Evolutionary conservation across 2,113 vertebrate species (phyloP), one percentile per base, ranked within the genome.

Genomic region (Grantiella picta): DNA sequence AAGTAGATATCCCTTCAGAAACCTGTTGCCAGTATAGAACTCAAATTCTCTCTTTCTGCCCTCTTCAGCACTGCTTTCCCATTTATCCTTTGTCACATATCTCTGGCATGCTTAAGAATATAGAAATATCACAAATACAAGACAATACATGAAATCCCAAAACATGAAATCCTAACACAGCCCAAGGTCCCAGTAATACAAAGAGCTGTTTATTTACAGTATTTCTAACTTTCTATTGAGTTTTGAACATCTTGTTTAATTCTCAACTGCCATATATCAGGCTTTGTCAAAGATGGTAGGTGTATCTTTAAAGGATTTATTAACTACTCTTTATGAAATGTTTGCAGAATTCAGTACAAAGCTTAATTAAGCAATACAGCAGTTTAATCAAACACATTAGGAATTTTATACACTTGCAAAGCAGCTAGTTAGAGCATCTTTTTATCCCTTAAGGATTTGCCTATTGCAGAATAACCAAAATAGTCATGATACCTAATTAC

Each of bases 391-490:
- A 95, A 69, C 40, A 45, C n/a, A 70, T 78, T 72, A 69, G n/a
- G 49, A 84, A 69, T 80, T 85, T 91, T 57, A 69, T 9, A 71
- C 31, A 69, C 82, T 79, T 56, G 45, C 84, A 87, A 91, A 94
- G 36, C 53, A 85, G 53, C 50, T 92, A 75, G 47, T 53, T 66
- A 73, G 18, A 84, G 53, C 20, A 20, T n/a, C 68, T 89, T 87
- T 91, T 84, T 57, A 79, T 65, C 50, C 92, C 89, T 65, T 75
- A 49, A 71, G 81, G 60, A 76, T 82, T 69, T 87, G 20, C 31
- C 84, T 87, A 75, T n/a, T 87, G 86, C 65, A 95, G 65, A 92
- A 38, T 78, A 94, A 81, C 68, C 68, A 84, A 96, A 94, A 92
- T 84, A 91, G 54, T 89, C 23, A 60, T 28, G 36, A 71, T 33